Conservation (phyloP, 2,113 vertebrate genomes). For the Nothocercus julius region DNA sequence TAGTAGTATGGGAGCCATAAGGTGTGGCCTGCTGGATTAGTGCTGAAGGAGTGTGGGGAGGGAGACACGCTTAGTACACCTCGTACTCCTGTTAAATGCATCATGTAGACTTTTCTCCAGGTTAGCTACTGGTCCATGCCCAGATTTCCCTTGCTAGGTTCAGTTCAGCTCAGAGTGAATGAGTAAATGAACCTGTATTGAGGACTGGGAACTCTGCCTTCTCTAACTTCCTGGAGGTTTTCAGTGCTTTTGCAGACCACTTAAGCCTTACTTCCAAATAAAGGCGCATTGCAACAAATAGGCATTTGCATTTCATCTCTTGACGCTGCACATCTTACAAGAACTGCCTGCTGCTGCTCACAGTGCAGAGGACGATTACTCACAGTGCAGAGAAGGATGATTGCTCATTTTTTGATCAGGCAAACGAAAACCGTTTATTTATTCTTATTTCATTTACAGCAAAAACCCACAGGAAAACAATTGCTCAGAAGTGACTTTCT, state of each 20-base stretch:
- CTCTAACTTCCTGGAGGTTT: neutral
- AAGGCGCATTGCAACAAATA: neutral
- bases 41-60: neutral
- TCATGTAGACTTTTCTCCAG: neutral
- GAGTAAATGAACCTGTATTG: neutral
- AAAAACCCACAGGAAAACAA: neutral
- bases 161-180: neutral
- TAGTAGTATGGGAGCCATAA: neutral
- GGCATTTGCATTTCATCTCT: neutral
- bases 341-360: neutral
- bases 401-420: neutral
- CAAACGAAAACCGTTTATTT: neutral
- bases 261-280: neutral
- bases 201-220: neutral
- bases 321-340: neutral
- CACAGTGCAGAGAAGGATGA: neutral
- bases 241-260: neutral
- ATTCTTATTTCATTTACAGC: neutral
- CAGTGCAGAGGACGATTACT: neutral
- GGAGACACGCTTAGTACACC: rapidly evolving
- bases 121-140: neutral
- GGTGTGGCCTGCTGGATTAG: neutral
- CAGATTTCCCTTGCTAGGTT: neutral
- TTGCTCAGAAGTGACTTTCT: neutral
- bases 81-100: rapidly evolving